Evolutionary conservation across 2,113 vertebrate genomes (phyloP), one percentile per base, ranked within the genome.

Genomic region (Aphyosemion australe): DNA sequence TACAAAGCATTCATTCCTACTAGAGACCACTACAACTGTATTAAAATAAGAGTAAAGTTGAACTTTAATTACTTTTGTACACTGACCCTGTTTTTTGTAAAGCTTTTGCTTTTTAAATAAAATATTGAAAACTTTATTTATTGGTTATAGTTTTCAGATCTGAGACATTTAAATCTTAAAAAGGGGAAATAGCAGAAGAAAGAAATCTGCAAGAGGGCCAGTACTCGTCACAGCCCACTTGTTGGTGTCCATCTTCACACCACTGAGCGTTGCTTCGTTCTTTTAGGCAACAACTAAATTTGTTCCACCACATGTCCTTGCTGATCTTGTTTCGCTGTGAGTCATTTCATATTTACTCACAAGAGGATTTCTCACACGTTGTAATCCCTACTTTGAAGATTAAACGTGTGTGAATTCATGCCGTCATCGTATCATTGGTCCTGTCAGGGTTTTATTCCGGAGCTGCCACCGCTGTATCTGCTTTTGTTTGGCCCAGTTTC

Each of bases 401-500:
- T 53, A 55, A 68, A 72, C 43, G 58, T 55, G 53, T 65, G 70
- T 46, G 61, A 57, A 39, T 32, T 37, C 56, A 43, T 80, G 72
- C 16, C 66, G 68, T 74, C 66, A 58, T 45, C 41, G 50, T 34
- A 62, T 79, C 58, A 74, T 71, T 1, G 7, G 55, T 56, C 46
- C 69, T 62, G 56, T 72, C 65, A 57, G 55, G 76, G 43, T 54
- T 45, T 60, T 57, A 26, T 41, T 56, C 34, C 65, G 58, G 18
- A 61, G 49, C 68, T 49, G 78, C 82, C 76, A 82, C 77, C 61
- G 75, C 79, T 48, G 47, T 69, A 63, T 47, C 14, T 26, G 48
- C 63, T 74, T 68, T 56, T 52, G 18, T 67, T 39, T 69, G 70
- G 79, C 79, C 80, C 71, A 66, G 69, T 82, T 87, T 76, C 66